These are phyloP conservation scores for Laothoe populi DNA, from an alignment of 2,888 invertebrate species.

Conservation along the genomic window DNA sequence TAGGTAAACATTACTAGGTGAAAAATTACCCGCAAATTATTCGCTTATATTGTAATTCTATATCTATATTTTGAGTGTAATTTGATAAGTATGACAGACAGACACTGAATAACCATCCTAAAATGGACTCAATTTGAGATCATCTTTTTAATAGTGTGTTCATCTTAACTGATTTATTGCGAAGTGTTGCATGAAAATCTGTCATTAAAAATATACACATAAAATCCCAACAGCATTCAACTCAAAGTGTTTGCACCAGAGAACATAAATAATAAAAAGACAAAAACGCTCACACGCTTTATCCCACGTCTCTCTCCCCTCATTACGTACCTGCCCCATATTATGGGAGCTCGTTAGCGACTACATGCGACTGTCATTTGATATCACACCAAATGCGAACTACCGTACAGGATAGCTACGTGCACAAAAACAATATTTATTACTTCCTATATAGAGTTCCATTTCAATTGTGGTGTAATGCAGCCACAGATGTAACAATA, in stretches of 20 bases:
- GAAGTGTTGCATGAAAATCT: not conserved
- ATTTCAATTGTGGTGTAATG: constrained; percentile 47
- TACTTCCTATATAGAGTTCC: constrained; percentile 45
- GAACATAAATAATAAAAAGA: not conserved
- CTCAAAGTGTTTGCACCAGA: not conserved
- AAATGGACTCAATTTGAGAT: too few species aligned
- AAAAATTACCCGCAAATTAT: too few species aligned
- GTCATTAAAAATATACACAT: not conserved
- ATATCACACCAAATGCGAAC: constrained; percentile 60
- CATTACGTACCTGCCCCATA: constrained; percentile 40
- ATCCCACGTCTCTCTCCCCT: constrained; percentile 18
- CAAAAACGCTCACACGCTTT: constrained; percentile 1
- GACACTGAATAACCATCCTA: too few species aligned
- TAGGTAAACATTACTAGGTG: too few species aligned
- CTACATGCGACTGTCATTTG: constrained; percentile 76
- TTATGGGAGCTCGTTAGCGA: constrained; percentile 71
- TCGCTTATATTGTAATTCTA: too few species aligned
- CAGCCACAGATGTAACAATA: constrained; percentile 66
- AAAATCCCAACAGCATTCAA: not conserved
- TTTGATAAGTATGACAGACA: too few species aligned
- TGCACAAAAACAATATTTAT: constrained; percentile 54
- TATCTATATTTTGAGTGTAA: too few species aligned
- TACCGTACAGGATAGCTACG: constrained; percentile 38
- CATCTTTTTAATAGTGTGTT: too few species aligned
- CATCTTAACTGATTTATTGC: not conserved